Conservation (phyloP, 2,888 invertebrate genomes). For the Dasypolia templi region DNA sequence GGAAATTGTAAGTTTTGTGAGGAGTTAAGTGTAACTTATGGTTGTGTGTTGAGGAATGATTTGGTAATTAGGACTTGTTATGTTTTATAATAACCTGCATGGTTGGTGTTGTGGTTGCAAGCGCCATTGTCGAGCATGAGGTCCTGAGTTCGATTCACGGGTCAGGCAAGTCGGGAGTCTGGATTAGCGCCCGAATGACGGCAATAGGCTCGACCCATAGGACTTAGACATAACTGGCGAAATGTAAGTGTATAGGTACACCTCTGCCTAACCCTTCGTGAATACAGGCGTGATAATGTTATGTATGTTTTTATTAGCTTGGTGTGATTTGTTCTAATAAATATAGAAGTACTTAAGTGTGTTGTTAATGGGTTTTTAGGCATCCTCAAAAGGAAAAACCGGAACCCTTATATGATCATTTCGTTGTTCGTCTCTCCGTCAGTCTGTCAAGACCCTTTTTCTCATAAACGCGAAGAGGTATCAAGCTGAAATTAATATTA, state of each 20-base stretch:
- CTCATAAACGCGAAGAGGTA: too few relatives aligned
- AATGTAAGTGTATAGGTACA: background rate
- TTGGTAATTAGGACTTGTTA: background rate
- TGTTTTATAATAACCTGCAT: background rate
- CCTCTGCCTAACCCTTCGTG: background rate
- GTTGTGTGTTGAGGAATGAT: conserved; percentile 28
- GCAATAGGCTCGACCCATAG: background rate
- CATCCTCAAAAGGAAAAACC: too few relatives aligned
- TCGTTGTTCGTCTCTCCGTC: too few relatives aligned
- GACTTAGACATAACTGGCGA: background rate
- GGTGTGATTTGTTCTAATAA: background rate
- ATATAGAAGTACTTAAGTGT: background rate
- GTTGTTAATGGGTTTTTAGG: too few relatives aligned
- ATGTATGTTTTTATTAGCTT: background rate
- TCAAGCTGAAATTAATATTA: too few relatives aligned
- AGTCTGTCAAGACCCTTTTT: too few relatives aligned
- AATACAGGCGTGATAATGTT: background rate
- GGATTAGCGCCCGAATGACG: background rate
- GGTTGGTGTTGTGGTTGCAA: background rate
- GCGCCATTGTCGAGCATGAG: background rate
- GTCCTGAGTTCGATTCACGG: background rate
- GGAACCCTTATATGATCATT: too few relatives aligned
- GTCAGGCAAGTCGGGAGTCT: background rate
- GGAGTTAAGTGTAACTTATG: conserved; percentile 49
- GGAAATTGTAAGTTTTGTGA: conserved; percentile 61